A percentile compares a stretch with the other conserved stretches of the same genome.
phyloP scores from a whole-genome alignment of 2,797 vertebrate genomes.

The Acrocephalus scirpaceus region DNA sequence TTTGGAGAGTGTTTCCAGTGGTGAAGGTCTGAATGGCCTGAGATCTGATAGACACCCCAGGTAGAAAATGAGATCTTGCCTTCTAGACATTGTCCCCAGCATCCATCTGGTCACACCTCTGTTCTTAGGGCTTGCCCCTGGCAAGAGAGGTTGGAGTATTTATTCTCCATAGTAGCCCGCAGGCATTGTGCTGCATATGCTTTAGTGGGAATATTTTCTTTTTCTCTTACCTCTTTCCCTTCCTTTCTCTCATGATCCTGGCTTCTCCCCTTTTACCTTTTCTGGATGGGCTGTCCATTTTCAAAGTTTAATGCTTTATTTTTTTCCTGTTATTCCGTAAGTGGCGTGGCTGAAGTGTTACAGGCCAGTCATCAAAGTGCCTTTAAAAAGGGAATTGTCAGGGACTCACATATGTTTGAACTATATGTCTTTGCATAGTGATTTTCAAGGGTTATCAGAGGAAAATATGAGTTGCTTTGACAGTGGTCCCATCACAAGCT shows the following conservation, averaged over 20 bases:
- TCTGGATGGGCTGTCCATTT: background rate
- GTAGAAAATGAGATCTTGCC: background rate
- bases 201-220: background rate
- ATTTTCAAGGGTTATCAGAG: background rate
- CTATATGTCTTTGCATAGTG: background rate
- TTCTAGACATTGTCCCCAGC: background rate
- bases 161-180: background rate
- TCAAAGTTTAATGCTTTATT: background rate
- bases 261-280: background rate
- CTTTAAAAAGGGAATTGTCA: background rate
- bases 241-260: background rate
- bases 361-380: background rate
- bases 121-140: background rate
- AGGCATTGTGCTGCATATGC: background rate
- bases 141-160: background rate
- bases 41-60: background rate
- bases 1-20: background rate
- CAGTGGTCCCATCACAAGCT: conserved; percentile 23
- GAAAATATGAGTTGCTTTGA: conserved; percentile 22
- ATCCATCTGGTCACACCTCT: background rate
- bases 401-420: background rate
- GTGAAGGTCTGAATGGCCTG: background rate
- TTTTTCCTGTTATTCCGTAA: background rate
- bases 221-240: background rate
- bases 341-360: background rate